These are phyloP conservation scores for Aromia moschata DNA, from an alignment of 2,888 invertebrate species.

Conservation along the genomic window DNA sequence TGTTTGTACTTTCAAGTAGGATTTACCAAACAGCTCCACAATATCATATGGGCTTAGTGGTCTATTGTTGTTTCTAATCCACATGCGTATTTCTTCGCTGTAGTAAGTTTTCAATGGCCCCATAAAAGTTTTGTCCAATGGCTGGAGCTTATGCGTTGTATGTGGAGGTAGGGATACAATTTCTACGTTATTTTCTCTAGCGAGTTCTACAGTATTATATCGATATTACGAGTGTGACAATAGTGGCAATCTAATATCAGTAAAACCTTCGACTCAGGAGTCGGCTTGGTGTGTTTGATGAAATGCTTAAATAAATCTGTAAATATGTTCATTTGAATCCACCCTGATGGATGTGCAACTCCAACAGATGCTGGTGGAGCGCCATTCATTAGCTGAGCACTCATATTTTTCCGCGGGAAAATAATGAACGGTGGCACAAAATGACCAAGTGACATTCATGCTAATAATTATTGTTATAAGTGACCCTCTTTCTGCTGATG, in stretches of 20 bases:
- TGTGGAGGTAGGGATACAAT: slow-evolving; percentile 54
- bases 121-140: slow-evolving; percentile 50
- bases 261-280: neutral
- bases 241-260: neutral
- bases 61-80: too few relatives aligned
- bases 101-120: slow-evolving; percentile 43
- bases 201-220: slow-evolving; percentile 18
- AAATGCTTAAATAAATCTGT: neutral
- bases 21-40: slow-evolving; percentile 32
- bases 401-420: neutral
- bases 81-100: neutral
- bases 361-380: neutral
- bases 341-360: too few relatives aligned
- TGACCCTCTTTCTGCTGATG: slow-evolving; percentile 54
- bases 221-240: neutral
- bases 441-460: slow-evolving; percentile 49
- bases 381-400: neutral
- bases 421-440: slow-evolving; percentile 55
- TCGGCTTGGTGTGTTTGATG: neutral
- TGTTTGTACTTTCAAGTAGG: slow-evolving; percentile 47
- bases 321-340: slow-evolving; percentile 1
- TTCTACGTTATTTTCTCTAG: slow-evolving; percentile 50
- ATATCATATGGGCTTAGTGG: neutral
- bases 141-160: slow-evolving; percentile 50
- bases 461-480: slow-evolving; percentile 47